phyloP scores from a whole-genome alignment of 2,888 invertebrate genomes.

The Anarsia innoxiella region DNA sequence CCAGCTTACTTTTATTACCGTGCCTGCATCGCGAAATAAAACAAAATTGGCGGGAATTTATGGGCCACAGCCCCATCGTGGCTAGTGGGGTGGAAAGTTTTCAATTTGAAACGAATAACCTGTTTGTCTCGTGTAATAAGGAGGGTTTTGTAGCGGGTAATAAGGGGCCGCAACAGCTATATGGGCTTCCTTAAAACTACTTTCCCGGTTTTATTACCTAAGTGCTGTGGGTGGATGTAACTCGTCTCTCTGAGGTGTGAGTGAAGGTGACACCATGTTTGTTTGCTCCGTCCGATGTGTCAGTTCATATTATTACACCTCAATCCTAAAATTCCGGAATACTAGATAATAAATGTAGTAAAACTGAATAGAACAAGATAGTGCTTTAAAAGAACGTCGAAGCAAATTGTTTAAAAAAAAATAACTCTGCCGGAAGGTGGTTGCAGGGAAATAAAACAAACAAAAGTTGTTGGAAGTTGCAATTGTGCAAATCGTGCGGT shows the following conservation, averaged over 20 bases:
- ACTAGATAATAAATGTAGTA: no score
- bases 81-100: conserved; percentile 74
- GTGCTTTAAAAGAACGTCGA: no score
- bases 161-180: conserved; percentile 65
- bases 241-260: conserved; percentile 18
- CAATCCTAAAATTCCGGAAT: no score
- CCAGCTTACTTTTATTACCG: conserved; percentile 75
- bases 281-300: conserved; percentile 9
- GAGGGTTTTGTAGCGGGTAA: conserved; percentile 65
- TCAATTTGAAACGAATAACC: conserved; percentile 75
- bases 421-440: not conserved
- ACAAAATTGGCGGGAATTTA: conserved; percentile 75
- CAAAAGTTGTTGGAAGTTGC: conserved; percentile 9
- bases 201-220: conserved; percentile 71
- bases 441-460: conserved; percentile 10
- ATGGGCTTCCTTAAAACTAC: conserved; percentile 70
- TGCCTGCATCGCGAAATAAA: conserved; percentile 73
- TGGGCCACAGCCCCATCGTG: conserved; percentile 62
- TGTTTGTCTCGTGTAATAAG: conserved; percentile 72
- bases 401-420: not conserved
- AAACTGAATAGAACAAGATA: no score
- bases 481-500: conserved; percentile 13
- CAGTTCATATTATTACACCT: conserved; percentile 9
- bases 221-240: conserved; percentile 54
- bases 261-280: conserved; percentile 17